Percentiles rank a stretch among this genome's conserved stretches.
These are phyloP conservation scores for Regulus satrapa DNA, from an alignment of 2,113 vertebrate genomes.

Conservation along the genomic window DNA sequence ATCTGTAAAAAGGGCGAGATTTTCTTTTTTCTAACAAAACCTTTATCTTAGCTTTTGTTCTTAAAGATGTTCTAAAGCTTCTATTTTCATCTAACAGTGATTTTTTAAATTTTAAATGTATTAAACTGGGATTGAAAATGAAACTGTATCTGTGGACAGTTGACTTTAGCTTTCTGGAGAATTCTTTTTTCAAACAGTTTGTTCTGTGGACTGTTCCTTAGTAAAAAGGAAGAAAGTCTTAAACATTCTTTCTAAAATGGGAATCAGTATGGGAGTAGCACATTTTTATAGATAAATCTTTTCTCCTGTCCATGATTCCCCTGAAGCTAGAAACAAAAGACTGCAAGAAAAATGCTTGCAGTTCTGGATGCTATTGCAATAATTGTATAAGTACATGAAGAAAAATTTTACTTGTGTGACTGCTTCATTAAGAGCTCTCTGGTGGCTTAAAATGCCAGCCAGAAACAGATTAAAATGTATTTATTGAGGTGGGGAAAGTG, in stretches of 20 bases:
- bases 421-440: constrained; percentile 52
- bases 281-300: constrained; percentile 1
- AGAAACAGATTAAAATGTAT: constrained; percentile 71
- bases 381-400: constrained; percentile 12
- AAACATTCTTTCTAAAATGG: constrained; percentile 28
- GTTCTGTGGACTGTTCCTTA: background rate
- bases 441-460: constrained; percentile 55
- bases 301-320: constrained; percentile 28
- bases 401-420: constrained; percentile 3
- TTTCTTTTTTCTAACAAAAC: constrained; percentile 49
- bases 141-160: constrained; percentile 25
- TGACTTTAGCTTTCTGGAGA: constrained; percentile 36
- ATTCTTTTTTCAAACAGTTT: background rate
- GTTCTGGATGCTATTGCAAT: constrained; percentile 46
- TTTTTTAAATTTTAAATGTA: constrained; percentile 60
- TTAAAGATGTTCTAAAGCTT: constrained; percentile 49
- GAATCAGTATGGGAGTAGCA: constrained; percentile 34
- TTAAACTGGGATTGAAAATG: constrained; percentile 57
- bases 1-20: constrained; percentile 53
- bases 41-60: constrained; percentile 60
- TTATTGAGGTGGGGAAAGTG: constrained; percentile 78
- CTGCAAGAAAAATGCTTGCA: background rate
- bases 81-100: constrained; percentile 56
- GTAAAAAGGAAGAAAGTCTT: background rate
- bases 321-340: background rate